Percentiles rank a stretch among this genome's conserved stretches.
These are phyloP conservation scores for Chaenodraco wilsoni DNA, from an alignment of 2,797 vertebrate species.

Conservation along the genomic window DNA sequence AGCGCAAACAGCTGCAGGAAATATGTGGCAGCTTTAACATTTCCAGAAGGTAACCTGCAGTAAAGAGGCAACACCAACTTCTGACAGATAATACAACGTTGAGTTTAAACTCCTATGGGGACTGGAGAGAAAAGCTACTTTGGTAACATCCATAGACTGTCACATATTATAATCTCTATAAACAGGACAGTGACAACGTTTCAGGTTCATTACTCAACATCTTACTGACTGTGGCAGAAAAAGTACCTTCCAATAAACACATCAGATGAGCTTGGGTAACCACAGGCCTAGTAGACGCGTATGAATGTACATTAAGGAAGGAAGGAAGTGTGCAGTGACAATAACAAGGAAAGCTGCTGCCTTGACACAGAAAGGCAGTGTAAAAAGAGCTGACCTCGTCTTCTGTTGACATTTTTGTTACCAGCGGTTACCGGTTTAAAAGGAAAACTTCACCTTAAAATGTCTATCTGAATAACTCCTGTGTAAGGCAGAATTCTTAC, in stretches of 20 bases:
- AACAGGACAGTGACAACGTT: too few species aligned
- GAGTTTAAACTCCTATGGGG: conserved; percentile 9
- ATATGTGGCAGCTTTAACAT: conserved; percentile 1
- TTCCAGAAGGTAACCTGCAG: conserved; percentile 4
- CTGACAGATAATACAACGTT: neutral
- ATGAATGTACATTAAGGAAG: conserved; percentile 34
- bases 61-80: neutral
- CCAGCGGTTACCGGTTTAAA: conserved; percentile 54
- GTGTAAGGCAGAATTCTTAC: too few species aligned
- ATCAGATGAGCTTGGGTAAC: conserved; percentile 22
- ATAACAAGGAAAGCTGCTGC: conserved; percentile 37
- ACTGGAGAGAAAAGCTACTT: conserved; percentile 6
- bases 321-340: conserved; percentile 39
- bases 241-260: conserved; percentile 1
- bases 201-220: too few species aligned
- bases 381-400: conserved; percentile 55
- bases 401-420: conserved; percentile 60
- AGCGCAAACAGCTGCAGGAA: conserved; percentile 19
- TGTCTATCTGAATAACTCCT: too few species aligned
- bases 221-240: conserved; percentile 1
- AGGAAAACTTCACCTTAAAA: too few species aligned
- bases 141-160: too few species aligned
- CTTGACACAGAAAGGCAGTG: conserved; percentile 32
- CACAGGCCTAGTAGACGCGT: conserved; percentile 11
- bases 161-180: too few species aligned